Conservation (phyloP, 2,113 vertebrate species). For the Labrus mixtus region DNA sequence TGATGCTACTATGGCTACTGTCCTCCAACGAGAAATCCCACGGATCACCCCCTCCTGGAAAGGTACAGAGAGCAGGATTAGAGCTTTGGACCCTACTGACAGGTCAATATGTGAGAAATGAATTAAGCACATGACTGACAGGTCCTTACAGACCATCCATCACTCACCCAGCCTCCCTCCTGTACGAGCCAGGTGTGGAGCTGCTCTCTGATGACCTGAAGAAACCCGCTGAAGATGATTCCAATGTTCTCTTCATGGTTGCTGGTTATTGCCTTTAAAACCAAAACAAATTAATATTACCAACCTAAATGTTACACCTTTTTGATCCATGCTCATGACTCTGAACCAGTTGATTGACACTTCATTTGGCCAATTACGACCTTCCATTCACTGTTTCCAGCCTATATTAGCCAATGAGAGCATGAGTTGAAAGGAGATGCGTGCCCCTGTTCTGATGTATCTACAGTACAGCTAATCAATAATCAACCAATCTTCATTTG, state of each 20-base stretch:
- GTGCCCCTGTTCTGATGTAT: no score
- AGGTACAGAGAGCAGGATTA: neutral
- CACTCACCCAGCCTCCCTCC: conserved; percentile 86
- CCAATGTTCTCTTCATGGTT: conserved; percentile 79
- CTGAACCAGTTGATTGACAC: no score
- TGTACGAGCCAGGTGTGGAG: conserved; percentile 80
- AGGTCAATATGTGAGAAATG: no score
- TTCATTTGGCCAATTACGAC: no score
- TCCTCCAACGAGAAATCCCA: conserved; percentile 76
- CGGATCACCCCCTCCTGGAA: conserved; percentile 76
- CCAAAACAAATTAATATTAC: neutral
- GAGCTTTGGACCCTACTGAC: fast-evolving
- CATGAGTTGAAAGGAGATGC: no score
- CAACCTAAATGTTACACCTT: no score
- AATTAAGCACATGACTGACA: neutral
- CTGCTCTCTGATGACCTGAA: conserved; percentile 79
- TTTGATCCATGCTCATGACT: no score
- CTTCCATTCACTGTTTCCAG: no score
- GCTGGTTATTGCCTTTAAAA: conserved; percentile 78
- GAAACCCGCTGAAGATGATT: conserved; percentile 80
- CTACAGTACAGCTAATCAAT: no score
- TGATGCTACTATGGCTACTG: conserved; percentile 71
- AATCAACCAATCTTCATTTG: no score
- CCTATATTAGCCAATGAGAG: no score
- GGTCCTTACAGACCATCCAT: neutral